Base-by-base conservation (phyloP, 2,113 vertebrate genomes). In the Dipodomys ordii region DNA sequence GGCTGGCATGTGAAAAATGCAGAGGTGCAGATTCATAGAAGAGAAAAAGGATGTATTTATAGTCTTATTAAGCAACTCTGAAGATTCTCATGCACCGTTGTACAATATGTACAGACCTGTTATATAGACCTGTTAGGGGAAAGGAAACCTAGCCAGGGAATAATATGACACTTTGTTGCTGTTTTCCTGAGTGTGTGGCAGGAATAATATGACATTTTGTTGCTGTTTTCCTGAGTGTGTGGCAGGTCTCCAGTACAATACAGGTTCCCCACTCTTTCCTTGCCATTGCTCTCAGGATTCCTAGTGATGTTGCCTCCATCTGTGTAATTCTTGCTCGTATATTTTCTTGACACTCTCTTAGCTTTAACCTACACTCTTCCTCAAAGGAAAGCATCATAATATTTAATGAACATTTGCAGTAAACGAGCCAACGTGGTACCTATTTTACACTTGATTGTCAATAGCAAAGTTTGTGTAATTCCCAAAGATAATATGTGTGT, bases 211-310 rank as follows among this genome's bases (percentile, higher is more conserved):
- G 53, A 57, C 53, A 57, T 57, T 53, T 94, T 25, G 7, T 19
- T 76, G 19, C 79, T 82, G 27, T 39, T 20, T 69, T 68, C 11
- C 19, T 35, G 16, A 60, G 65, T 35, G 12, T 16, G 12, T 57
- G 53, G 53, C 53, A 86, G 60, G 9, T 68, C 30, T 22, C 39
- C 28, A 28, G 44, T 32, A 8, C 72, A 3, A 15, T n/a, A 4
- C 1, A 1, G 9, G 4, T 9, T 93, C 11, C 23, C 28, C 23
- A 0, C 4, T 1, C 6, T 18, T 28, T 39, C 15, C 3, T 11
- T 22, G 7, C 23, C 18, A 6, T 15, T 22, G 64, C 32, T 57
- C 22, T 57, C n/a, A 3, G 0, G 53, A 13, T 57, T 12, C 65
- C 39, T 22, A 1, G 27, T 57, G 12, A 57, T 57, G 12, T 57